phyloP scores from a whole-genome alignment of 2,113 vertebrate species.

The Todiramphus chloris region DNA sequence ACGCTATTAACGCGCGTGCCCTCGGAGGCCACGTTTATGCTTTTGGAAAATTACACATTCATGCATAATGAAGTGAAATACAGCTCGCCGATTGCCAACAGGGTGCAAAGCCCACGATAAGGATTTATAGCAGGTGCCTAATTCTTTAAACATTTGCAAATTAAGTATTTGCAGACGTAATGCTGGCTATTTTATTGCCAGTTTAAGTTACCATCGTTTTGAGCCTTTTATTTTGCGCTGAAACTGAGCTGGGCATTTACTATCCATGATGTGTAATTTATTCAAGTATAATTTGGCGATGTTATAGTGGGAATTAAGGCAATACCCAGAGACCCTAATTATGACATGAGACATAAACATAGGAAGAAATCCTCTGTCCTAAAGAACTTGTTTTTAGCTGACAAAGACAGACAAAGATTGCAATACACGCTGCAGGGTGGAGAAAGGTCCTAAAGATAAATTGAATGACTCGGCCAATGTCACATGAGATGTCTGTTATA shows the following conservation, averaged over 20 bases:
- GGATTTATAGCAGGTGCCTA: constrained; percentile 65
- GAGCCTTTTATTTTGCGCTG: constrained; percentile 31
- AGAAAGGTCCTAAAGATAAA: not conserved
- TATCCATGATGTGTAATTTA: constrained; percentile 46
- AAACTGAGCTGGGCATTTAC: constrained; percentile 53
- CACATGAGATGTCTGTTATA: not conserved
- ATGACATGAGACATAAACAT: not conserved
- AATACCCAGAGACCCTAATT: constrained; percentile 17
- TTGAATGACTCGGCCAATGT: not conserved
- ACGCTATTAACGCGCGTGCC: constrained; percentile 36
- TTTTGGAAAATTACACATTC: constrained; percentile 67
- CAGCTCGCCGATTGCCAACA: constrained; percentile 51
- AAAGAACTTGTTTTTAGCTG: not conserved
- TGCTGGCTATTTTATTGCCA: constrained; percentile 58
- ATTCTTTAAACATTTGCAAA: constrained; percentile 68
- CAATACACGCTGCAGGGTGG: not conserved
- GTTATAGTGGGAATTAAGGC: constrained; percentile 9
- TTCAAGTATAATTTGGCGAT: constrained; percentile 41
- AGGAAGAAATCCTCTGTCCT: not conserved
- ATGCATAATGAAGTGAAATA: constrained; percentile 64
- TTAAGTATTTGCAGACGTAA: constrained; percentile 58
- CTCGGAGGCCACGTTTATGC: constrained; percentile 63
- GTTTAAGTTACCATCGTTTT: constrained; percentile 57
- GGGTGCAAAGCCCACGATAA: constrained; percentile 53
- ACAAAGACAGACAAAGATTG: not conserved